These are phyloP conservation scores for Baryphthengus martii DNA, from an alignment of 2,113 vertebrate species.

Conservation along the genomic window DNA sequence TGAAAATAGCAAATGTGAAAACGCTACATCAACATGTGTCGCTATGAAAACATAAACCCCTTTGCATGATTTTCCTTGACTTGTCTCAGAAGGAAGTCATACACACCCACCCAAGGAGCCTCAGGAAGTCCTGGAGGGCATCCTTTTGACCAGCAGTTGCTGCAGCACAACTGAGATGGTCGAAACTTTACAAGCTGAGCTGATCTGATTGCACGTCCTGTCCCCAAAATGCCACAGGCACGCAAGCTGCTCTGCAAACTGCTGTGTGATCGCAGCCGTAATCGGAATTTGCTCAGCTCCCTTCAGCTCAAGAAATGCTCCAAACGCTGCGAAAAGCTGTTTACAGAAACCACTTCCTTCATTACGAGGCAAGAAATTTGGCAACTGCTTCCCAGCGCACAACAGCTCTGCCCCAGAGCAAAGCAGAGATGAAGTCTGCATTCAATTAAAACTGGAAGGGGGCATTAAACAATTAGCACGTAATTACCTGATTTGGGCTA, in stretches of 20 bases:
- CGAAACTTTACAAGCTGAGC: neutral
- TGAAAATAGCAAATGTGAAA: neutral
- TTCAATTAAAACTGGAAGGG: conserved; percentile 52
- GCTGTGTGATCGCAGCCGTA: neutral
- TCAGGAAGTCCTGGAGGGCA: neutral
- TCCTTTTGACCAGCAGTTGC: neutral
- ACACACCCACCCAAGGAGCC: neutral
- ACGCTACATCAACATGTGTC: rapidly evolving
- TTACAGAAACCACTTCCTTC: conserved; percentile 68
- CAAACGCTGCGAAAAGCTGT: conserved; percentile 40
- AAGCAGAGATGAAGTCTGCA: conserved; percentile 34
- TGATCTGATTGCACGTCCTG: neutral
- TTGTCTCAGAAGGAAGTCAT: neutral
- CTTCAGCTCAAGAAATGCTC: neutral
- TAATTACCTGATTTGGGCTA: conserved; percentile 53
- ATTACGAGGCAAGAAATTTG: conserved; percentile 56
- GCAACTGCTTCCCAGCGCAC: neutral
- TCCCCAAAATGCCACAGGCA: conserved; percentile 13
- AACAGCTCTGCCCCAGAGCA: conserved; percentile 41
- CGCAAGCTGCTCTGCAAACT: neutral
- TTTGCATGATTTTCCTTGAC: neutral
- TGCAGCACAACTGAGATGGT: neutral
- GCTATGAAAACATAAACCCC: neutral
- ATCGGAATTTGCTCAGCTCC: neutral
- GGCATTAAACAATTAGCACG: conserved; percentile 55